A percentile compares a stretch with the other conserved stretches of the same genome.
Evolutionary conservation across 2,888 invertebrate genomes (phyloP).

Genomic region (Tenodera sinensis): DNA sequence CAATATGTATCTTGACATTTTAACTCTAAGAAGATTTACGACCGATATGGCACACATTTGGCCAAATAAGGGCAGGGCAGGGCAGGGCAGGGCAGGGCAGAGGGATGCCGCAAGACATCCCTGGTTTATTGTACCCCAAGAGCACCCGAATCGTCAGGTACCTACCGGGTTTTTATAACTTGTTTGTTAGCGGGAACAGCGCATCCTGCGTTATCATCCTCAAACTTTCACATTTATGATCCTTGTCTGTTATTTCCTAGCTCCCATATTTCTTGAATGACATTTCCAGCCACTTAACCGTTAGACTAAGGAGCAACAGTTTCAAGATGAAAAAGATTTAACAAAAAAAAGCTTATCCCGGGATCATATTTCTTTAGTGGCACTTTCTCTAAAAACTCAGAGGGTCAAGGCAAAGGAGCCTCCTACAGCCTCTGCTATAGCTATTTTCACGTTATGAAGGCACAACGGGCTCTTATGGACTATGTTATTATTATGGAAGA

Average conservation of each 20-base stretch:
- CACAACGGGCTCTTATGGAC: too few species aligned
- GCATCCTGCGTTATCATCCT: not conserved
- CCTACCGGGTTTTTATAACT: not conserved
- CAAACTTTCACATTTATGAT: not conserved
- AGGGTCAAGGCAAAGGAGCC: too few species aligned
- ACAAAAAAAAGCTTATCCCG: not conserved
- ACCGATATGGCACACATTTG: too few species aligned
- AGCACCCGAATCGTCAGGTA: not conserved
- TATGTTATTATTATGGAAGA: too few species aligned
- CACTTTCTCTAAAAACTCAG: not conserved
- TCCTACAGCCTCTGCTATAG: too few species aligned
- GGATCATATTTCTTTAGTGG: not conserved
- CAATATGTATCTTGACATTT: too few species aligned
- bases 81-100: too few species aligned
- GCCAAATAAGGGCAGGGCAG: too few species aligned
- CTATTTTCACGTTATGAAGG: too few species aligned
- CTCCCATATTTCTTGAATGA: not conserved
- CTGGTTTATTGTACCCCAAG: not conserved
- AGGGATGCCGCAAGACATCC: not conserved
- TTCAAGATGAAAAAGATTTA: not conserved
- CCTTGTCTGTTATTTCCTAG: not conserved
- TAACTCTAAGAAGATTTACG: too few species aligned
- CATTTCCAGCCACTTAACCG: not conserved
- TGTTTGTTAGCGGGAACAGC: not conserved
- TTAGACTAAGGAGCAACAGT: not conserved